Evolutionary conservation across 2,888 invertebrate species (phyloP).

Genomic region (Panzeria rudis): DNA sequence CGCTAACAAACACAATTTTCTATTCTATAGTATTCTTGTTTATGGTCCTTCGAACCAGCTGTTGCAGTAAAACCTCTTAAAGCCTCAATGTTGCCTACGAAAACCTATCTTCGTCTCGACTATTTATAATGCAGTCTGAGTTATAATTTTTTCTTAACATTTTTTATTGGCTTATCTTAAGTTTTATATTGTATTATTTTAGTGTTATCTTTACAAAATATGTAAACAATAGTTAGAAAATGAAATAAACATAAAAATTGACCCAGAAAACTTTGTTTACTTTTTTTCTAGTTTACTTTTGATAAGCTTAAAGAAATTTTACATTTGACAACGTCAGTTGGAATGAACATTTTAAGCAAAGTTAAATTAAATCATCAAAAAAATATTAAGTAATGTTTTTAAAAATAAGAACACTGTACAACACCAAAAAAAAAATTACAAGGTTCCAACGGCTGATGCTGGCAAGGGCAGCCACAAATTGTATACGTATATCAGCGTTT

Average conservation of each 20-base stretch:
- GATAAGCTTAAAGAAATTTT: conserved; percentile 27
- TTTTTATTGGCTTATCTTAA: conserved; percentile 39
- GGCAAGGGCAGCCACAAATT: no score
- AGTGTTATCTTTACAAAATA: conserved; percentile 53
- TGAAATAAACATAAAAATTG: conserved; percentile 60
- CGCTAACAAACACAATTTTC: no score
- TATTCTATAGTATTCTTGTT: no score
- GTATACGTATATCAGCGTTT: no score
- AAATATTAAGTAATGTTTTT: background rate
- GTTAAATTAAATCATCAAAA: background rate
- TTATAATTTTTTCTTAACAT: background rate
- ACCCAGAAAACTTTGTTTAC: conserved; percentile 65
- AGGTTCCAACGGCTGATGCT: no score
- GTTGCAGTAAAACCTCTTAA: background rate
- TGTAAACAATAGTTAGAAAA: conserved; percentile 41
- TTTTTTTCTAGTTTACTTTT: conserved; percentile 5
- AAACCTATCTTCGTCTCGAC: background rate
- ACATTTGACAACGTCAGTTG: background rate
- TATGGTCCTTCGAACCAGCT: background rate
- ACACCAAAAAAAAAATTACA: no score
- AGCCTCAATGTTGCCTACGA: background rate
- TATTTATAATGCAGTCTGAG: background rate
- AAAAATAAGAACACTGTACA: no score
- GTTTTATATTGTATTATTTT: conserved; percentile 18
- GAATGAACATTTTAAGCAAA: background rate